A percentile compares a stretch with the other conserved stretches of the same genome.
These are phyloP conservation scores for Hirtodrosophila histrioides DNA, from an alignment of 2,888 invertebrate species.

Conservation along the genomic window DNA sequence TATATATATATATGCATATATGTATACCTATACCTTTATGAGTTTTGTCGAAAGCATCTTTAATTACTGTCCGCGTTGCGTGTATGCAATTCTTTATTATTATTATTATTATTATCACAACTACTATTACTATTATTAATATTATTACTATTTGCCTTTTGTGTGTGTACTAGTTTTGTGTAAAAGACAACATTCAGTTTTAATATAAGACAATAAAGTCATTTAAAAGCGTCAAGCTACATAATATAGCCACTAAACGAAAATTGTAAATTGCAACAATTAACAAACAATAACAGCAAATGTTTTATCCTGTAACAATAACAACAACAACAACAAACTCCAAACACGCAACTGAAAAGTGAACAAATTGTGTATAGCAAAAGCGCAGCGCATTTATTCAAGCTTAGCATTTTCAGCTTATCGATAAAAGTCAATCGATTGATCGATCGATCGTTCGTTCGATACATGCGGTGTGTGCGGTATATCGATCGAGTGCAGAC, in stretches of 20 bases:
- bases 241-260: constrained; percentile 31
- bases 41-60: constrained; percentile 25
- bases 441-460: constrained; percentile 20
- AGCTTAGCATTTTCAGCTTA: constrained; percentile 44
- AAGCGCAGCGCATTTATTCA: constrained; percentile 53
- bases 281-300: constrained; percentile 38
- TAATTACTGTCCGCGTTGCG: constrained; percentile 31
- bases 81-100: constrained; percentile 41
- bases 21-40: constrained; percentile 20
- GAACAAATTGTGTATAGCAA: constrained; percentile 53
- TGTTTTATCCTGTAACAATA: constrained; percentile 24
- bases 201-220: constrained; percentile 64
- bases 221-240: constrained; percentile 43
- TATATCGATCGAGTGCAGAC: constrained; percentile 20
- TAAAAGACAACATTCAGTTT: constrained; percentile 60
- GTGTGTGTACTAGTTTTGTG: constrained; percentile 49
- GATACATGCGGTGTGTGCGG: constrained; percentile 19
- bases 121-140: constrained; percentile 41
- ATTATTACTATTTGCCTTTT: constrained; percentile 41
- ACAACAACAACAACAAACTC: constrained; percentile 16
- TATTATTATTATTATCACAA: constrained; percentile 21
- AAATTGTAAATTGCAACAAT: constrained; percentile 53
- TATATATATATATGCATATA: constrained; percentile 34
- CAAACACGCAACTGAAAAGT: constrained; percentile 41
- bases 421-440: constrained; percentile 23